Base-by-base conservation (phyloP, 1,140 invertebrate genomes). In the Anoplolepis gracilipes region DNA sequence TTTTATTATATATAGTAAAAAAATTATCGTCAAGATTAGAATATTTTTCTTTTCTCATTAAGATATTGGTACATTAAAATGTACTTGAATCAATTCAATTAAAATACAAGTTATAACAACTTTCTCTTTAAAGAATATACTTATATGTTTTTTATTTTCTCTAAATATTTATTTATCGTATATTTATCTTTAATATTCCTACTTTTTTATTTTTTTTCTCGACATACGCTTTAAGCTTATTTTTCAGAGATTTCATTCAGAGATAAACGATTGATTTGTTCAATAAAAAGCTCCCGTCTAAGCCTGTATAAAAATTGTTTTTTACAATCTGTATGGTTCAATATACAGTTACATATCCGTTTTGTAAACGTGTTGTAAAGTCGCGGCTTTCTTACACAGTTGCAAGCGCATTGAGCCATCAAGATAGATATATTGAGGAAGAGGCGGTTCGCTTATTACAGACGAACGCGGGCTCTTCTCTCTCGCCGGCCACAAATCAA, bases 391-490 rank as follows among this genome's bases (percentile, higher is more conserved):
- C 64, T 36, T 55, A 49, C 72, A 72, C 78, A 64, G 81, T 64
- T 76, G 79, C 78, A 81, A 67, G 77, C 25, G 81, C 88, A 85
- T 87, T 81, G 85, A 91, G 59, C 87, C 86, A 89, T 91, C 90
- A 89, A 85, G 77, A 46, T 67, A 91, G 73, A 91, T 89, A 90
- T 90, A 89, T 91, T 88, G 85, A 91, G 84, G 88, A 91, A 91
- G 90, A 89, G 90, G 88, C 86, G 88, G 86, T 84, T 76, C 69
- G 84, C 84, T 91, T 87, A 86, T 91, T 91, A 88, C 90, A 85
- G 82, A 64, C 82, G 55, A 82, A 85, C 64, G 10, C 53, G 70
- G 79, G 85, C 75, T 67, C 87, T 84, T 62, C 67, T 79, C 76
- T 88, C 13, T 57, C 33, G 3, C 42, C 75, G 65, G 84, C 84